Percentiles rank a stretch among this genome's conserved stretches.
Evolutionary conservation across 2,113 vertebrate species (phyloP).

Genomic region (Paradoxurus hermaphroditus): DNA sequence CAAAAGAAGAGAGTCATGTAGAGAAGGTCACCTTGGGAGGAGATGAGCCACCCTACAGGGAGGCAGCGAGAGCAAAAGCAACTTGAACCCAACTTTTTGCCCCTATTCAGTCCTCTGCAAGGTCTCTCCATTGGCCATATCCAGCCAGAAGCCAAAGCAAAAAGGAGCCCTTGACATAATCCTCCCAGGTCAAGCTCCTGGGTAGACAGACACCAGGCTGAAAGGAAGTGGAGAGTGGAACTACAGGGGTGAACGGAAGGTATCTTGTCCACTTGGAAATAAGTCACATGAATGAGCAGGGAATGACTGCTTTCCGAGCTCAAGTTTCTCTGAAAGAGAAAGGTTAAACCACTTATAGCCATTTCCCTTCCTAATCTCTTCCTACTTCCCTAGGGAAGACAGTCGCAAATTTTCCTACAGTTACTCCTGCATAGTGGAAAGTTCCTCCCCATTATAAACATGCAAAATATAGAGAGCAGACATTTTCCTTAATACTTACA

Average conservation of each 20-base stretch:
- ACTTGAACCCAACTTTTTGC: not conserved
- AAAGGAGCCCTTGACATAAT: not conserved
- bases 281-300: fast-evolving
- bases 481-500: not conserved
- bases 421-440: not conserved
- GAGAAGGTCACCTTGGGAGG: not conserved
- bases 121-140: not conserved
- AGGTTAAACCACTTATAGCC: not conserved
- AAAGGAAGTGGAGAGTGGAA: too few species aligned
- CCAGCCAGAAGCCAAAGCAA: not conserved
- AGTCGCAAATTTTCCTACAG: not conserved
- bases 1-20: not conserved
- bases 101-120: not conserved
- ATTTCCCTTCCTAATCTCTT: not conserved
- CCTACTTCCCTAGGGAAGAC: not conserved
- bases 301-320: not conserved
- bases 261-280: not conserved
- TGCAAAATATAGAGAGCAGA: not conserved
- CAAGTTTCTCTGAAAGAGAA: not conserved
- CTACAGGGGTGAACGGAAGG: not conserved
- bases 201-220: not conserved
- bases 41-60: not conserved
- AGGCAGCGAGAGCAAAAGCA: not conserved
- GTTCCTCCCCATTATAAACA: not conserved
- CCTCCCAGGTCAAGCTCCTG: not conserved